phyloP scores from a whole-genome alignment of 2,797 vertebrate genomes.

The Sparidentex hasta region DNA sequence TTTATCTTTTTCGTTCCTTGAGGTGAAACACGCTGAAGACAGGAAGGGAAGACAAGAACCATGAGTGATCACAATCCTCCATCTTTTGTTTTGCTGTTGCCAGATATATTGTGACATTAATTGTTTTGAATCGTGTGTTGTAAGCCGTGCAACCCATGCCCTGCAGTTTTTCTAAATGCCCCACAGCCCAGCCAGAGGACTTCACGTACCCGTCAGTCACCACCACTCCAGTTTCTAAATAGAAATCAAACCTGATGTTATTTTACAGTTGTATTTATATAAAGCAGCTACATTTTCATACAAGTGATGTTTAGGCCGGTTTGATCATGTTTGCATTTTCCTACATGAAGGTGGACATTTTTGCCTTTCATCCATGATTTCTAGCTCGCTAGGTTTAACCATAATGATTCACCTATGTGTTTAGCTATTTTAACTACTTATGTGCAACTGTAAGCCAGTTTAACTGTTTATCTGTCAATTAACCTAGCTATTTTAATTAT shows the following conservation, averaged over 20 bases:
- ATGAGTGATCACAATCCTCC: conserved; percentile 34
- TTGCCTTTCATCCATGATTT: background rate
- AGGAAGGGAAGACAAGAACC: conserved; percentile 25
- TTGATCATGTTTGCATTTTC: background rate
- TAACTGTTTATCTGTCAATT: background rate
- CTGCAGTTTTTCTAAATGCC: background rate
- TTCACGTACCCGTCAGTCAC: too few species aligned
- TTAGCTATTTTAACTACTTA: background rate
- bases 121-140: background rate
- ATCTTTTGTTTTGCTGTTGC: conserved; percentile 30
- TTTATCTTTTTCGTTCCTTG: conserved; percentile 56
- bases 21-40: conserved; percentile 32
- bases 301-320: background rate
- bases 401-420: background rate
- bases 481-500: too few species aligned
- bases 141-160: background rate
- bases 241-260: background rate
- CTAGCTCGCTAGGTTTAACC: background rate
- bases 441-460: background rate
- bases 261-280: background rate
- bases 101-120: conserved; percentile 18
- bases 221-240: background rate
- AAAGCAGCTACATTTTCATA: background rate
- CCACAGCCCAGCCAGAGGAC: background rate
- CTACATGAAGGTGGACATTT: background rate